Base-by-base conservation (phyloP, 1,140 invertebrate species). In the Marisa cornuarietis region DNA sequence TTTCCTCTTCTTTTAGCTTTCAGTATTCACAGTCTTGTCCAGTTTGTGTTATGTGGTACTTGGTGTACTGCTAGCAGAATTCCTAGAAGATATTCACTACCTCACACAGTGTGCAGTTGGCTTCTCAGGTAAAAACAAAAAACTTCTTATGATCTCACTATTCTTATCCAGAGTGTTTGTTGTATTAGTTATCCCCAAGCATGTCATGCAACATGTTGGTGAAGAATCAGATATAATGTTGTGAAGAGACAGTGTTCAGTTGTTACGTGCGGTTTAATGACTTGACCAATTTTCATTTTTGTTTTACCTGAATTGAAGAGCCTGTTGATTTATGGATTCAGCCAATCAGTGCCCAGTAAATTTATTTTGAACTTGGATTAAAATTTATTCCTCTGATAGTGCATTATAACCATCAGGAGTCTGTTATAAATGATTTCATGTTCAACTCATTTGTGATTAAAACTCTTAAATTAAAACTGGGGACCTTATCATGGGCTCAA, bases 81-180 rank as follows among this genome's bases (percentile, higher is more conserved):
- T 88, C 3, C 77, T 88, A 18, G 82, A 87, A 49, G 86, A 89
- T 79, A 72, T 83, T 16, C 85, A 81, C 49, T 92, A 92, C 83
- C 91, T 92, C 61, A 92, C 91, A 16, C 87, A 92, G 16, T 95
- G 94, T 90, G 94, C 94, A 14, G 93, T 95, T 76, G 94, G 94
- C 24, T 95, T 95, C 84, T 95, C 94, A 83, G 92, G 93, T 93
- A 85, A 88, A 80, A 77, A 62, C 10, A 26, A 49, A 66, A 63
- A 26, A 65, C 4, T 58, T 63, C 24, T 22, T 14, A 58, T 51
- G 1, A 3, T 66, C 11, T 63, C 20, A 54, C 66, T 72, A 49
- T 73, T 42, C 69, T 42, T 31, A 31, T n/a, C 24, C 20, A 77
- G 81, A 51, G 9, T 58, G 62, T 6, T 65, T 20, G 62, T 20